phyloP scores from a whole-genome alignment of 2,797 vertebrate genomes.

The Acanthurus tractus region DNA sequence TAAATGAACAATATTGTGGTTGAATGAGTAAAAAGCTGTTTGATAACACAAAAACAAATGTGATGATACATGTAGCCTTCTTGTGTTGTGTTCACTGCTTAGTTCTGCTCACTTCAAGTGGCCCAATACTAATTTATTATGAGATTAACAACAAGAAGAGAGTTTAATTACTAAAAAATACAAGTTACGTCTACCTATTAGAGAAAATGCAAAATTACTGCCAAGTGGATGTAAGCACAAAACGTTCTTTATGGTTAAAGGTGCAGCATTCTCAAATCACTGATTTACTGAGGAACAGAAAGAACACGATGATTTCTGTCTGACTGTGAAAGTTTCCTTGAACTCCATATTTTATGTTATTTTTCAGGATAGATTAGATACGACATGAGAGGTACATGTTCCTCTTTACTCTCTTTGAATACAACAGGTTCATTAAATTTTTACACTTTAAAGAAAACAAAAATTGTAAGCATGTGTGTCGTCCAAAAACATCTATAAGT shows the following conservation, averaged over 20 bases:
- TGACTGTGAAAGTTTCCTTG: background rate
- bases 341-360: background rate
- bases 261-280: background rate
- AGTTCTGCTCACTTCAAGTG: background rate
- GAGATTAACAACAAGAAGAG: background rate
- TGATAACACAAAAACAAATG: too few species aligned
- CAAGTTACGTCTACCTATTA: background rate
- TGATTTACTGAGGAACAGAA: background rate
- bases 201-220: background rate
- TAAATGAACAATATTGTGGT: background rate
- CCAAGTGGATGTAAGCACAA: background rate
- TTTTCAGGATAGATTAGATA: background rate
- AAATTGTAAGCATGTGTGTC: background rate
- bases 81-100: background rate
- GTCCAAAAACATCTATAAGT: background rate
- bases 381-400: background rate
- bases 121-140: background rate
- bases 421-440: background rate
- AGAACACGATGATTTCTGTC: background rate
- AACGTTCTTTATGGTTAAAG: too few species aligned
- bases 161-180: background rate
- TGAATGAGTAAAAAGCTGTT: background rate
- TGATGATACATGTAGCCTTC: background rate
- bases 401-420: conserved; percentile 11
- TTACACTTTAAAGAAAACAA: background rate